Conservation (phyloP, 2,888 invertebrate genomes). For the Pandemis heparana region DNA sequence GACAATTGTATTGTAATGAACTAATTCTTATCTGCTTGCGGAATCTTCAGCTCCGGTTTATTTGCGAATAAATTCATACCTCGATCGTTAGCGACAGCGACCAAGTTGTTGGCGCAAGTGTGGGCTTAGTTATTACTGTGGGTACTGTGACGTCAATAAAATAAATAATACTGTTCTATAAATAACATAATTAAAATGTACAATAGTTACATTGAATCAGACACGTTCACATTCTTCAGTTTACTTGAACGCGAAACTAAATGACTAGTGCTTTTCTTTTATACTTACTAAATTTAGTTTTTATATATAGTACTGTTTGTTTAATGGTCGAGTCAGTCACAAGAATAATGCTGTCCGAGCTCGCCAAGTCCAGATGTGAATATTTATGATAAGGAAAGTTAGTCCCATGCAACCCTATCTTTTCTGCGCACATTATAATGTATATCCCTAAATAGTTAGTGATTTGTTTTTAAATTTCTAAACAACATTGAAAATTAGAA, state of each 20-base stretch:
- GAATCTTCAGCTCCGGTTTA: slow-evolving; percentile 9
- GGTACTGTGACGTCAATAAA: slow-evolving; percentile 43
- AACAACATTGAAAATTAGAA: too few relatives aligned
- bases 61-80: slow-evolving; percentile 6
- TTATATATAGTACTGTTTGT: too few relatives aligned
- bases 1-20: not conserved
- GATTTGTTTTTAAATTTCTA: too few relatives aligned
- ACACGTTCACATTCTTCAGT: not conserved
- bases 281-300: too few relatives aligned
- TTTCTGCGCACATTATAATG: too few relatives aligned
- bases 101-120: slow-evolving; percentile 52
- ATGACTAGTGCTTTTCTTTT: not conserved
- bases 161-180: slow-evolving; percentile 8
- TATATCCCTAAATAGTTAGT: too few relatives aligned
- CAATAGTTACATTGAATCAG: not conserved
- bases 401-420: too few relatives aligned
- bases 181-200: not conserved
- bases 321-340: too few relatives aligned
- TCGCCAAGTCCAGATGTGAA: too few relatives aligned
- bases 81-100: not conserved
- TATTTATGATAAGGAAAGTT: too few relatives aligned
- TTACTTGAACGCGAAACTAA: too few relatives aligned
- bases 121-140: slow-evolving; percentile 22
- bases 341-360: too few relatives aligned
- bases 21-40: not conserved